Evolutionary conservation across 2,113 vertebrate genomes (phyloP).

Genomic region (Takifugu flavidus): DNA sequence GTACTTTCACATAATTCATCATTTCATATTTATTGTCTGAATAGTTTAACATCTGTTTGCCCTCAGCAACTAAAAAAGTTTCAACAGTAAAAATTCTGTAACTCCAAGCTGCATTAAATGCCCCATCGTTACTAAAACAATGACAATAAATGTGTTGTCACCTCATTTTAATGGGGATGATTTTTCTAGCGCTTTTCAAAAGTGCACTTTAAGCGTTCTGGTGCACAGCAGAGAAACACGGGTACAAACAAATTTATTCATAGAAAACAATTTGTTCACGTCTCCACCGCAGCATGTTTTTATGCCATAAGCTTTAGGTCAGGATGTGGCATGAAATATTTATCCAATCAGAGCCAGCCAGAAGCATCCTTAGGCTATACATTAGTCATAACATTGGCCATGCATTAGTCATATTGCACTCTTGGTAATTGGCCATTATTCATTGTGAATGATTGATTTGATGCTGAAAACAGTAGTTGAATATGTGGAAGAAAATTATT

Average conservation of each 20-base stretch:
- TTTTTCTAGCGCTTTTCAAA: no score
- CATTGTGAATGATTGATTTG: slow-evolving; percentile 56
- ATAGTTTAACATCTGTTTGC: not conserved
- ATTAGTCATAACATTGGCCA: slow-evolving; percentile 63
- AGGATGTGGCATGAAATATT: slow-evolving; percentile 65
- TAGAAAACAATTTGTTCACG: slow-evolving; percentile 56
- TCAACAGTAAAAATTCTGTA: not conserved
- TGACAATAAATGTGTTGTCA: no score
- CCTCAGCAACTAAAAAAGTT: not conserved
- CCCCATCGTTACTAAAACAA: not conserved
- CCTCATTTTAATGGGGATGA: no score
- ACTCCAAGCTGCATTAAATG: no score
- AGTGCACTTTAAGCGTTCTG: no score
- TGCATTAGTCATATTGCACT: slow-evolving; percentile 64
- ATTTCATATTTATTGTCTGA: not conserved
- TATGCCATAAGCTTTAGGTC: slow-evolving; percentile 56
- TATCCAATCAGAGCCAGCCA: slow-evolving; percentile 66
- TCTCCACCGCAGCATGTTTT: slow-evolving; percentile 43
- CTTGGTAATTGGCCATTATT: slow-evolving; percentile 59
- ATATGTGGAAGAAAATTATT: slow-evolving; percentile 40
- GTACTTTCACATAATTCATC: not conserved
- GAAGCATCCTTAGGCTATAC: slow-evolving; percentile 62
- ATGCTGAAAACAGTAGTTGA: slow-evolving; percentile 45
- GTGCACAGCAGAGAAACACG: not conserved
- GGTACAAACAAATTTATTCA: slow-evolving; percentile 53